A percentile compares a stretch with the other conserved stretches of the same genome.
Evolutionary conservation across 2,797 vertebrate genomes (phyloP).

Genomic region (Crenuchus spilurus): DNA sequence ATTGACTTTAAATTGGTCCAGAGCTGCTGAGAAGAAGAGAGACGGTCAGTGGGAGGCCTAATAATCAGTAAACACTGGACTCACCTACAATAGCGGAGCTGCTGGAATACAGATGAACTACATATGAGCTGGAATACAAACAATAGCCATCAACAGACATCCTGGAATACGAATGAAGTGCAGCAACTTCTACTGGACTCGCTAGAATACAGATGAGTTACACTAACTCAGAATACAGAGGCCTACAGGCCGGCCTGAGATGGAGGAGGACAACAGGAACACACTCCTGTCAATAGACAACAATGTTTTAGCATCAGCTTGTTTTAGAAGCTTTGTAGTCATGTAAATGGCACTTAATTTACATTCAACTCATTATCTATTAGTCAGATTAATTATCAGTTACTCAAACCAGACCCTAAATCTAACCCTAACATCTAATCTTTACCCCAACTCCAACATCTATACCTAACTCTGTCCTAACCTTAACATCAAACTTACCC

Average conservation of each 20-base stretch:
- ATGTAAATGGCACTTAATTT: no score
- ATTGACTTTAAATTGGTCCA: slow-evolving; percentile 44
- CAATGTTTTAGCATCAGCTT: no score
- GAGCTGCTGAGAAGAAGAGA: background rate
- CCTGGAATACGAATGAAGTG: background rate
- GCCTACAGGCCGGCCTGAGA: background rate
- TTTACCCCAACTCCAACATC: no score
- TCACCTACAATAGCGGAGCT: background rate
- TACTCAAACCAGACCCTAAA: no score
- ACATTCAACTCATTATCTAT: no score
- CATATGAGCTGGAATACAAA: slow-evolving; percentile 5
- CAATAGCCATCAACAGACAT: background rate
- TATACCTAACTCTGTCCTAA: no score
- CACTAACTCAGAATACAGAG: background rate
- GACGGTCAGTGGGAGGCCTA: background rate
- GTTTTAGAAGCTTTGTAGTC: no score
- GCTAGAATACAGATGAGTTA: slow-evolving; percentile 5
- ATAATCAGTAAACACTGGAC: slow-evolving; percentile 11
- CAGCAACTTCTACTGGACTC: background rate
- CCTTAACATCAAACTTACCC: no score
- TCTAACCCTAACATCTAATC: no score
- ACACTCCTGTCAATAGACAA: no score
- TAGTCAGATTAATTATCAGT: no score
- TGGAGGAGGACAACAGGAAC: no score
- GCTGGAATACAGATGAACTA: slow-evolving; percentile 9